These are phyloP conservation scores for Eupithecia centaureata DNA, from an alignment of 2,888 invertebrate genomes.

Conservation along the genomic window DNA sequence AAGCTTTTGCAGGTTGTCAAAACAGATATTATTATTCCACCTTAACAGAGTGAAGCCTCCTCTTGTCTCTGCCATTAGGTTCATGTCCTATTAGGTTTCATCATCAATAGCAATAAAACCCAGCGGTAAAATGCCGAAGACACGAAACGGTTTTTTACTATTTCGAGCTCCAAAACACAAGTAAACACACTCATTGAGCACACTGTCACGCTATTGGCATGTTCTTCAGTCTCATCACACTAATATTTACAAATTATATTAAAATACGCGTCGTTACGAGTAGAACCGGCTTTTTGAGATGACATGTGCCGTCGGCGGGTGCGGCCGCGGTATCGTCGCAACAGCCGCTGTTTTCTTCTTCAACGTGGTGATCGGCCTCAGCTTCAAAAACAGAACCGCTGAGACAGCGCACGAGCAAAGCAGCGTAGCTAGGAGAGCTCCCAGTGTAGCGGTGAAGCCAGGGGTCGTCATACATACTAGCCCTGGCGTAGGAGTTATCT, in stretches of 20 bases:
- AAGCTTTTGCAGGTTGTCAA: no score
- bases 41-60: neutral
- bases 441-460: conserved; percentile 94
- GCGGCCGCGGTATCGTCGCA: conserved; percentile 76
- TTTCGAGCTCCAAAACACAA: conserved; percentile 8
- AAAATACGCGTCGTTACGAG: conserved; percentile 81
- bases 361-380: conserved; percentile 87
- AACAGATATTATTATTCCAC: no score
- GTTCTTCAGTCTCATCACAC: conserved; percentile 83
- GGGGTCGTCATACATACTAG: conserved; percentile 97
- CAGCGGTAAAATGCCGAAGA: neutral
- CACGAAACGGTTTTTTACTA: neutral
- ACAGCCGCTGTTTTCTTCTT: conserved; percentile 82
- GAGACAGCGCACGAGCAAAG: conserved; percentile 94
- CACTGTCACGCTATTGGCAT: conserved; percentile 73
- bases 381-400: conserved; percentile 91
- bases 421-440: conserved; percentile 91
- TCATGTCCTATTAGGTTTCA: neutral
- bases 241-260: conserved; percentile 82
- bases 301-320: conserved; percentile 74
- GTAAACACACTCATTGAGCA: conserved; percentile 60
- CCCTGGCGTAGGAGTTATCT: conserved; percentile 87
- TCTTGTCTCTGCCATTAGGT: neutral
- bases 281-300: conserved; percentile 87
- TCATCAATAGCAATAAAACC: neutral